Evolutionary conservation across 1,140 invertebrate species (phyloP).

Genomic region (Battus philenor): DNA sequence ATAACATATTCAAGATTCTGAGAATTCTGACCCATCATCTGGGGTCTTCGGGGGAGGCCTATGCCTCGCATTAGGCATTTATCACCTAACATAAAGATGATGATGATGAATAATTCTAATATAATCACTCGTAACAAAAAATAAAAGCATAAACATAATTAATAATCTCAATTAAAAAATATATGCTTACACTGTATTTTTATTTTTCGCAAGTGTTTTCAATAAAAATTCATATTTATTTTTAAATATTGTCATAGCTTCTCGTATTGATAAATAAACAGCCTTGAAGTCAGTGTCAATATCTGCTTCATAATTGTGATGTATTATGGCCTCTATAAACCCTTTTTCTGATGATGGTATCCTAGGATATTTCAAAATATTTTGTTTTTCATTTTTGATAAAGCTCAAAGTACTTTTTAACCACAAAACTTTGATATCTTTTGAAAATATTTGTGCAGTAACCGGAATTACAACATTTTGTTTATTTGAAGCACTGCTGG

Average conservation of each 20-base stretch:
- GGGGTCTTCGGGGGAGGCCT: too few species aligned
- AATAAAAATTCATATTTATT: conserved; percentile 26
- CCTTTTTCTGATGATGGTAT: conserved; percentile 23
- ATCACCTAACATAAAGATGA: too few species aligned
- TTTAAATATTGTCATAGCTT: conserved; percentile 25
- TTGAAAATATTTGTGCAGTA: conserved; percentile 17
- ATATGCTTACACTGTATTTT: conserved; percentile 22
- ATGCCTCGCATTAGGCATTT: too few species aligned
- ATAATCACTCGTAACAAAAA: too few species aligned
- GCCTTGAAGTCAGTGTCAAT: conserved; percentile 15
- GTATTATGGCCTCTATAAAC: conserved; percentile 22
- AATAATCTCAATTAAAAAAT: too few species aligned
- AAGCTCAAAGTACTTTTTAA: conserved; percentile 33
- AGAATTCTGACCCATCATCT: too few species aligned
- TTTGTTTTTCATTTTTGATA: conserved; percentile 25
- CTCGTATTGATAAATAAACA: conserved; percentile 24
- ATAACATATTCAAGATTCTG: too few species aligned
- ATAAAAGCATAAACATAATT: too few species aligned
- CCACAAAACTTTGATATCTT: conserved; percentile 28
- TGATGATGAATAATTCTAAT: too few species aligned
- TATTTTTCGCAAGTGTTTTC: conserved; percentile 13
- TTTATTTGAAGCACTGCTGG: too few species aligned
- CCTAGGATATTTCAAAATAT: conserved; percentile 27
- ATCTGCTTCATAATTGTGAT: conserved; percentile 10
- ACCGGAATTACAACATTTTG: too few species aligned